Evolutionary conservation across 2,888 invertebrate genomes (phyloP), one percentile per base, ranked within the genome.

Genomic region (Brenthis hecate): DNA sequence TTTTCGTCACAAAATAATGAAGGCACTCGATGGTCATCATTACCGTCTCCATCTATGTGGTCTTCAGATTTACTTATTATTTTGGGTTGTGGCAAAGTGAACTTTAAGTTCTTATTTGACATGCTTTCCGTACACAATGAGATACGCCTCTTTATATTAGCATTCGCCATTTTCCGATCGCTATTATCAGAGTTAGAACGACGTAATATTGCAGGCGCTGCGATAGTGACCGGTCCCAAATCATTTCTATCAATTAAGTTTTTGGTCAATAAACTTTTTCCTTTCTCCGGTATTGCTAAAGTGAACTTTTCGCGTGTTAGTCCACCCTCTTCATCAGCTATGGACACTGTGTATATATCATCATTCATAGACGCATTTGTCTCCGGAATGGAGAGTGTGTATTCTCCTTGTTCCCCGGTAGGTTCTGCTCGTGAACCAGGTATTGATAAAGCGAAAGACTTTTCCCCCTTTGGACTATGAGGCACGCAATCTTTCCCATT

Each of bases 361-460:
- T 94, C 94, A 78, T 91, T 93, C 88, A 93, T 90, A 0, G 91
- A 87, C 0, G 93, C 86, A 76, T 92, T 92, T 2, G 92, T 92
- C 74, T 93, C 93, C 3, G 93, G 93, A 76, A 93, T 93, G 0
- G 93, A 93, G 32, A 93, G 78, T 11, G 92, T 88, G 69, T 93
- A 93, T 73, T 92, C 92, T 14, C 91, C 91, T 72, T 93, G 91
- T 65, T 91, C 93, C 43, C 93, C 88, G 43, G 90, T 91, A 54
- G 93, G 86, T 82, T 94, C 88, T 28, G 89, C 91, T 82, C 94
- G 81, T 57, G 93, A 91, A 43, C 93, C 87, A 36, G 90, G 81
- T 78, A 91, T 89, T 50, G 93, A 88, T 71, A 92, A 80, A 1
- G 91, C 79, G 75, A 84, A 93, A n/a, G 87, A 72, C 73, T 91